Conservation (phyloP, 2,888 invertebrate species). For the Bombylius major region DNA sequence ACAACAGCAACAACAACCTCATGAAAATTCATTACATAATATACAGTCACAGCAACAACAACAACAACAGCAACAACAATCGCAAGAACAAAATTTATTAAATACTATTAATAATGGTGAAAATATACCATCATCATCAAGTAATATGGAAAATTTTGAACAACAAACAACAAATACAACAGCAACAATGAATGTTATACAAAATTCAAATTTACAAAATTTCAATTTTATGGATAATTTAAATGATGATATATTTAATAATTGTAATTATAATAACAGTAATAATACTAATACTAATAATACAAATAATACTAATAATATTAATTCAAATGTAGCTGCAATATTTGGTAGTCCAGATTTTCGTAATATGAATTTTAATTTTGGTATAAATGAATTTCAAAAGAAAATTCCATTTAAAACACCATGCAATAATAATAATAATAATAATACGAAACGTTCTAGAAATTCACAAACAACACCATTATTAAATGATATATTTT, state of each 20-base stretch:
- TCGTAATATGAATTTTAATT: conserved; percentile 31
- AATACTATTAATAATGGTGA: neutral
- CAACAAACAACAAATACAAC: neutral
- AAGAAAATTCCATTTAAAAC: conserved; percentile 26
- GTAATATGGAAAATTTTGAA: conserved; percentile 1
- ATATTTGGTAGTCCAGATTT: conserved; percentile 15
- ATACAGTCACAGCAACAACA: conserved; percentile 13
- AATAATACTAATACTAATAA: conserved; percentile 3
- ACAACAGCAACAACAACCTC: conserved; percentile 11
- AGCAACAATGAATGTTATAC: neutral
- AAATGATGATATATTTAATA: conserved; percentile 4
- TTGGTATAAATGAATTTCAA: conserved; percentile 28
- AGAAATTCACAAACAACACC: conserved; percentile 11
- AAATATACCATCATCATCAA: neutral
- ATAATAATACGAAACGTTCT: conserved; percentile 2
- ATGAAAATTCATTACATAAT: conserved; percentile 13
- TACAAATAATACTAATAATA: conserved; percentile 4
- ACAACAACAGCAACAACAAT: conserved; percentile 19
- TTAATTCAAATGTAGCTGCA: conserved; percentile 5
- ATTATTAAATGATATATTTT: conserved; percentile 5
- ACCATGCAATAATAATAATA: conserved; percentile 10
- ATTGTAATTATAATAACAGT: conserved; percentile 1
- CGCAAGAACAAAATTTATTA: conserved; percentile 2
- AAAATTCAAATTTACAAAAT: neutral
- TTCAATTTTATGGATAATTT: neutral